Percentiles rank a stretch among this genome's conserved stretches.
phyloP scores from a whole-genome alignment of 2,113 vertebrate species.

The Syngnathus typhle region DNA sequence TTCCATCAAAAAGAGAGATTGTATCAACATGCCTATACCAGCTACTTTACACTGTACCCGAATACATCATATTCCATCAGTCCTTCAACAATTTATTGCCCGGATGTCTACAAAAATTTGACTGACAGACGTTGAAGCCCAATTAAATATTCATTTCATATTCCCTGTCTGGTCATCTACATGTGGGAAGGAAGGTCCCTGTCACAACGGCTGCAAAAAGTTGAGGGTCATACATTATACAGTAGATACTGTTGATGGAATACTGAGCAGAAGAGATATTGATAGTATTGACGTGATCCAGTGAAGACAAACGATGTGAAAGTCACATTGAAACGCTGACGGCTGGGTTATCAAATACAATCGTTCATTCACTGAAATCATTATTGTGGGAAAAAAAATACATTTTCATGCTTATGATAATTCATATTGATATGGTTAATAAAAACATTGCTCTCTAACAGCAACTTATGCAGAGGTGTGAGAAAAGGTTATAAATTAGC shows the following conservation, averaged over 20 bases:
- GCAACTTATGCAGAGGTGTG: background rate
- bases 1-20: conserved; percentile 60
- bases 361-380: conserved; percentile 11
- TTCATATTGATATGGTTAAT: conserved; percentile 5
- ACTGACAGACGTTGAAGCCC: conserved; percentile 49
- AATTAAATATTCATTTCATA: conserved; percentile 70
- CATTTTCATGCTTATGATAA: conserved; percentile 15
- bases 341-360: conserved; percentile 33
- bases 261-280: conserved; percentile 40
- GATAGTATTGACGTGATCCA: conserved; percentile 25
- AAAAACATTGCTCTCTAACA: conserved; percentile 13
- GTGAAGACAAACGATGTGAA: conserved; percentile 29
- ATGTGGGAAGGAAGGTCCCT: conserved; percentile 31
- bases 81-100: conserved; percentile 71
- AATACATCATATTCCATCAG: conserved; percentile 68
- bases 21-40: conserved; percentile 54
- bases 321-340: conserved; percentile 32
- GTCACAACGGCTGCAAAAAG: conserved; percentile 55
- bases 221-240: conserved; percentile 56
- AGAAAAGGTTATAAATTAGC: conserved; percentile 30
- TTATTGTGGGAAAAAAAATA: background rate
- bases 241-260: conserved; percentile 47
- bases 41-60: conserved; percentile 55
- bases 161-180: conserved; percentile 48
- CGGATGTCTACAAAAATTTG: conserved; percentile 71